These are phyloP conservation scores for Drosophila yakuba DNA, from an alignment of 1,140 invertebrate genomes.

Conservation along the genomic window DNA sequence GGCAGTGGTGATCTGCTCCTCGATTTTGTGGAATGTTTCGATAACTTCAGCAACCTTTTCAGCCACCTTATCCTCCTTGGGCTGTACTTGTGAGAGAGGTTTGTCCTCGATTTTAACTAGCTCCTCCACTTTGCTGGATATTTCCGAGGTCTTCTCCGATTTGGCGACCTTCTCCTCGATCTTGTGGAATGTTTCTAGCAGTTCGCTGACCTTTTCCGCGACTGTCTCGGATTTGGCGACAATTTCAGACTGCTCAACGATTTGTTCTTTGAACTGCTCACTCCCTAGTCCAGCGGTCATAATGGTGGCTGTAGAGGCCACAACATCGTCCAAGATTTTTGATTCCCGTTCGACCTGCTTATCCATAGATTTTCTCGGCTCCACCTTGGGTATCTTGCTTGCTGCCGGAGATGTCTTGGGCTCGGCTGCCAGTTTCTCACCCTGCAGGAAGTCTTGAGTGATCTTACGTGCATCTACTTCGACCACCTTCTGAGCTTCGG, in stretches of 20 bases:
- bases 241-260: slow-evolving; percentile 42
- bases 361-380: slow-evolving; percentile 65
- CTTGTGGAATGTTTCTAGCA: slow-evolving; percentile 68
- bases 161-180: slow-evolving; percentile 62
- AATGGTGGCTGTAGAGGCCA: slow-evolving; percentile 58
- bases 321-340: slow-evolving; percentile 58
- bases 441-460: slow-evolving; percentile 74
- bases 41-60: slow-evolving; percentile 56
- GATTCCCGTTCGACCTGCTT: slow-evolving; percentile 52
- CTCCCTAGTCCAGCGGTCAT: slow-evolving; percentile 61
- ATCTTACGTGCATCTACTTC: slow-evolving; percentile 66
- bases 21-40: slow-evolving; percentile 70
- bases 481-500: slow-evolving; percentile 22
- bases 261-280: slow-evolving; percentile 32
- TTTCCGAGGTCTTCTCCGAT: slow-evolving; percentile 47
- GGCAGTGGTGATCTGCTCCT: slow-evolving; percentile 54
- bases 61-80: slow-evolving; percentile 54
- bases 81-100: background rate
- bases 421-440: slow-evolving; percentile 55
- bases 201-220: slow-evolving; percentile 58
- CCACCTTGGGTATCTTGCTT: slow-evolving; percentile 72
- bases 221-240: slow-evolving; percentile 60
- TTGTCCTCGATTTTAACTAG: slow-evolving; percentile 8
- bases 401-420: slow-evolving; percentile 55
- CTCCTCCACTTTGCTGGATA: slow-evolving; percentile 36